These are phyloP conservation scores for Deilephila porcellus DNA, from an alignment of 2,888 invertebrate species.

Conservation along the genomic window DNA sequence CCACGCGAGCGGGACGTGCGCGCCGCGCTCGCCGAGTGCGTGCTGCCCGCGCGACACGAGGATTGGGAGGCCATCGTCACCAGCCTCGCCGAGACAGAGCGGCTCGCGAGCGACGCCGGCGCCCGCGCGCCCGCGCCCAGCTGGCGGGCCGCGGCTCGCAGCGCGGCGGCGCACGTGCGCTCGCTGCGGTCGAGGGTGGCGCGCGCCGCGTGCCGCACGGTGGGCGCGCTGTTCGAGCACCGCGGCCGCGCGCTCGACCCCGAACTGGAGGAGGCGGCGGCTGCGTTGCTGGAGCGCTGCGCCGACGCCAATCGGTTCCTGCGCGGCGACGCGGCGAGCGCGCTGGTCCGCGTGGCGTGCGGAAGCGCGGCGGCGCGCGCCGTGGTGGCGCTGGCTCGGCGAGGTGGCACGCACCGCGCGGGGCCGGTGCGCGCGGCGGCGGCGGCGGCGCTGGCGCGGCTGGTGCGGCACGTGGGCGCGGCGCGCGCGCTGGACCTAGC, in stretches of 20 bases:
- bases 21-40: conserved; percentile 70
- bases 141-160: conserved; percentile 87
- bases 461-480: conserved; percentile 90
- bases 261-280: conserved; percentile 94
- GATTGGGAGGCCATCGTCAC: conserved; percentile 93
- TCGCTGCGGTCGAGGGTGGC: conserved; percentile 97
- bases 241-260: conserved; percentile 85
- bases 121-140: conserved; percentile 89
- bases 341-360: conserved; percentile 92
- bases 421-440: conserved; percentile 94
- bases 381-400: conserved; percentile 86
- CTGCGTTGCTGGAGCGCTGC: conserved; percentile 92
- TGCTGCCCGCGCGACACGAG: conserved; percentile 85
- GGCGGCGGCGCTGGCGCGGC: conserved; percentile 89
- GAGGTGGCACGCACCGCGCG: conserved; percentile 93
- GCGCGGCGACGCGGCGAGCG: conserved; percentile 93
- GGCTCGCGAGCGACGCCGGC: conserved; percentile 87
- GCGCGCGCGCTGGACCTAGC: conserved; percentile 89
- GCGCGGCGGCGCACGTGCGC: conserved; percentile 90
- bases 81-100: conserved; percentile 88
- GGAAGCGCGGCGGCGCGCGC: conserved; percentile 89
- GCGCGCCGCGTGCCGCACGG: conserved; percentile 92
- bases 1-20: conserved; percentile 62
- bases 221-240: conserved; percentile 91
- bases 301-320: conserved; percentile 98